phyloP scores from a whole-genome alignment of 2,113 vertebrate species.

The Sphaerodactylus townsendi region DNA sequence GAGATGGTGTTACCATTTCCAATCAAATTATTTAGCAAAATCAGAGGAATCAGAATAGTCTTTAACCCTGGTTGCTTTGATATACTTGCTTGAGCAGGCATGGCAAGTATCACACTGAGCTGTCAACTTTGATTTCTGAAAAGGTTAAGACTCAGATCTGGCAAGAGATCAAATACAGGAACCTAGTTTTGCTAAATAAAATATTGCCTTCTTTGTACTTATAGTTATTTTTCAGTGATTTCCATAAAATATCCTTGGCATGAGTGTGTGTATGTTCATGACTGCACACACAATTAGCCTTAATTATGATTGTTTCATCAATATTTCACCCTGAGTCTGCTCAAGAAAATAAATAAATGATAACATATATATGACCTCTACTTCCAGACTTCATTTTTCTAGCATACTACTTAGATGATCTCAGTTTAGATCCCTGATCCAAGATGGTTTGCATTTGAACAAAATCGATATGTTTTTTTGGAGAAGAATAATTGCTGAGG shows the following conservation, averaged over 20 bases:
- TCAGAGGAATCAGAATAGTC: conserved; percentile 46
- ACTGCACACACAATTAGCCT: too few relatives aligned
- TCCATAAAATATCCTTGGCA: neutral
- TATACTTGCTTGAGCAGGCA: conserved; percentile 43
- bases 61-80: conserved; percentile 60
- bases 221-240: neutral
- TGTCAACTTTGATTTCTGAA: conserved; percentile 37
- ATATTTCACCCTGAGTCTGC: too few relatives aligned
- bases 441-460: neutral
- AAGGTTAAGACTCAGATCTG: conserved; percentile 15
- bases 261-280: neutral
- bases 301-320: too few relatives aligned
- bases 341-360: neutral
- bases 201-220: neutral
- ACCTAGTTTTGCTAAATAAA: conserved; percentile 30
- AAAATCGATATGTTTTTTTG: neutral
- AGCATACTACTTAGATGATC: neutral
- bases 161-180: conserved; percentile 40
- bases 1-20: conserved; percentile 34
- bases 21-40: conserved; percentile 41
- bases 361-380: neutral
- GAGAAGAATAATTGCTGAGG: neutral
- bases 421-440: neutral
- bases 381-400: neutral
- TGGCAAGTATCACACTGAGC: conserved; percentile 22